Conservation (phyloP, 2,113 vertebrate species). For the Mionectes macconnelli region DNA sequence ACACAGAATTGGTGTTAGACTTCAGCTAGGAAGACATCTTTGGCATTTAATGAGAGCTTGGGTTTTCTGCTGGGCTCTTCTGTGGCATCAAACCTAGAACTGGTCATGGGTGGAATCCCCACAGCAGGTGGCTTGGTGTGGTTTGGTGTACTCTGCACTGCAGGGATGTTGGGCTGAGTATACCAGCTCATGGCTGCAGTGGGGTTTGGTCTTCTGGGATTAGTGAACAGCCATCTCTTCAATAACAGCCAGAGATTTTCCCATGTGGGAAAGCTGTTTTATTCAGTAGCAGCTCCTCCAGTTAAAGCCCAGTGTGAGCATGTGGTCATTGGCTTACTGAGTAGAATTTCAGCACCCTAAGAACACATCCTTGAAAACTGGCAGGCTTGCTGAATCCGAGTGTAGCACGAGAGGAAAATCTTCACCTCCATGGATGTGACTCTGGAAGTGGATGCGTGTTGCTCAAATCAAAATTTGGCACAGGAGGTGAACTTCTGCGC, state of each 20-base stretch:
- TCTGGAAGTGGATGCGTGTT: not conserved
- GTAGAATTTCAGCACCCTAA: not conserved
- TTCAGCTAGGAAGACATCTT: not conserved
- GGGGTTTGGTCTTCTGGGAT: not conserved
- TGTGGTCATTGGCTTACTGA: not conserved
- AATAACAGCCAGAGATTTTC: not conserved
- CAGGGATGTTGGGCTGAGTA: not conserved
- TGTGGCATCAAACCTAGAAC: not conserved
- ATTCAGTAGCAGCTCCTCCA: not conserved
- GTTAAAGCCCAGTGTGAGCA: not conserved
- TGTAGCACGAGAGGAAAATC: not conserved
- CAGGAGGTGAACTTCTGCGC: not conserved
- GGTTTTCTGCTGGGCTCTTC: not conserved
- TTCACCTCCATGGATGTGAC: not conserved
- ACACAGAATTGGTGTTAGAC: not conserved
- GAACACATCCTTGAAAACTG: not conserved
- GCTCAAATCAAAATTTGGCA: not conserved
- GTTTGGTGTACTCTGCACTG: not conserved
- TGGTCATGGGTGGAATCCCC: not conserved
- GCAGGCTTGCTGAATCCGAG: not conserved
- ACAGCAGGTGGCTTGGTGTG: fast-evolving
- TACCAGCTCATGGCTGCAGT: not conserved
- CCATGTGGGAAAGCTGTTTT: not conserved
- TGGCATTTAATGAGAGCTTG: not conserved
- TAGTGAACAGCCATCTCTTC: not conserved